Base-by-base conservation (phyloP, 2,113 vertebrate genomes). In the Nesoenas mayeri region DNA sequence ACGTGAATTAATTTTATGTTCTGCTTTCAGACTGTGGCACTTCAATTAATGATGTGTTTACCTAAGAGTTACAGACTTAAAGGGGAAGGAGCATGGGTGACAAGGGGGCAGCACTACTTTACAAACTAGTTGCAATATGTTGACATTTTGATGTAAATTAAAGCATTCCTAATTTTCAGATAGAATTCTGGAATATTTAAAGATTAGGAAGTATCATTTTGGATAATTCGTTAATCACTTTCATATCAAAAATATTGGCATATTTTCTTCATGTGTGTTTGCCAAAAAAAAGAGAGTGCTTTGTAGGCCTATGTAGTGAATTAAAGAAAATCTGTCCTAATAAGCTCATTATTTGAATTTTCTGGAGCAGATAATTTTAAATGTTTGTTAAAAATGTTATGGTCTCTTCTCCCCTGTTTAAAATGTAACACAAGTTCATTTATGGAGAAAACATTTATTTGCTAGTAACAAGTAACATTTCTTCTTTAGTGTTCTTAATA, bases 71-170 rank as follows among this genome's bases (percentile, higher is more conserved):
- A 10, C 40, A 69, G 74, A 57, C 21, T 64, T 74, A 15, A 87
- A 47, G 28, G 18, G 10, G 9, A 65, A 61, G 20, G 44, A 83
- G 10, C 18, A 26, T 47, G 38, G 9, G 11, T 0, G 0, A 54
- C 22, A 47, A 61, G 60, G 29, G 14, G 28, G 26, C 12, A 57
- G 51, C 10, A 31, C 8, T 83, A 17, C 44, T 31, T 64, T 42
- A 53, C 25, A 61, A 64, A 58, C 14, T 9, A 61, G 2, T 31
- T 82, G 54, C 26, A 75, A 10, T 6, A 25, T n/a, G 18, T 53
- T 75, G 62, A 64, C 8, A 4, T 89, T 70, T 51, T 61, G 36
- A 5, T 85, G 29, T 73, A 62, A 70, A 62, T 57, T 10, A 53
- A 19, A 38, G 2, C 31, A 6, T 75, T 89, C 9, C 24, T 85